phyloP scores from a whole-genome alignment of 2,888 invertebrate species.

The Pollenia labialis region DNA sequence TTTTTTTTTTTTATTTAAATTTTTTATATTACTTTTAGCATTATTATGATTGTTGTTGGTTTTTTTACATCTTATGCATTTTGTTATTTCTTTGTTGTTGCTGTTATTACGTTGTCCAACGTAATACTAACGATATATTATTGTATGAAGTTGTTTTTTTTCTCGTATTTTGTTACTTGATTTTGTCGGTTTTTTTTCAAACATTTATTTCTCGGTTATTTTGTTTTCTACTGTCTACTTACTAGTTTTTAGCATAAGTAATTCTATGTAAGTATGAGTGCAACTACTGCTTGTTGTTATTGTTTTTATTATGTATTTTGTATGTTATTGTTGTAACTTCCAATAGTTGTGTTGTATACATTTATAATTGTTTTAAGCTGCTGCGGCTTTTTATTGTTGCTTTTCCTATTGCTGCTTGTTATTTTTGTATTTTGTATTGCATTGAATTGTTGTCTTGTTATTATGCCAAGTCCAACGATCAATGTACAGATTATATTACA shows the following conservation, averaged over 20 bases:
- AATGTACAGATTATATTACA: slow-evolving; percentile 74
- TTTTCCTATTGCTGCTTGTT: slow-evolving; percentile 21
- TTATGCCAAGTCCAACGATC: slow-evolving; percentile 82
- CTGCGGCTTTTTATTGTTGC: slow-evolving; percentile 40
- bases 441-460: slow-evolving; percentile 74
- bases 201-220: slow-evolving; percentile 27
- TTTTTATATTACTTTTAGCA: slow-evolving; percentile 9
- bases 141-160: slow-evolving; percentile 24
- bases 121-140: slow-evolving; percentile 72
- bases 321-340: slow-evolving; percentile 45
- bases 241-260: slow-evolving; percentile 36
- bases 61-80: slow-evolving; percentile 41
- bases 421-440: slow-evolving; percentile 16
- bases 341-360: slow-evolving; percentile 30
- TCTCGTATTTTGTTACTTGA: slow-evolving; percentile 17
- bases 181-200: slow-evolving; percentile 19
- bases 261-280: neutral
- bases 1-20: neutral
- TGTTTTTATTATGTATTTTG: neutral
- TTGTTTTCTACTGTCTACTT: slow-evolving; percentile 43
- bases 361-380: slow-evolving; percentile 44
- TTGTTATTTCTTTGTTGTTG: slow-evolving; percentile 14
- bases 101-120: slow-evolving; percentile 66
- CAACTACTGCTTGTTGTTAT: slow-evolving; percentile 9
- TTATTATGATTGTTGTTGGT: slow-evolving; percentile 25